phyloP scores from a whole-genome alignment of 2,797 vertebrate genomes.

The Acanthornis magna region DNA sequence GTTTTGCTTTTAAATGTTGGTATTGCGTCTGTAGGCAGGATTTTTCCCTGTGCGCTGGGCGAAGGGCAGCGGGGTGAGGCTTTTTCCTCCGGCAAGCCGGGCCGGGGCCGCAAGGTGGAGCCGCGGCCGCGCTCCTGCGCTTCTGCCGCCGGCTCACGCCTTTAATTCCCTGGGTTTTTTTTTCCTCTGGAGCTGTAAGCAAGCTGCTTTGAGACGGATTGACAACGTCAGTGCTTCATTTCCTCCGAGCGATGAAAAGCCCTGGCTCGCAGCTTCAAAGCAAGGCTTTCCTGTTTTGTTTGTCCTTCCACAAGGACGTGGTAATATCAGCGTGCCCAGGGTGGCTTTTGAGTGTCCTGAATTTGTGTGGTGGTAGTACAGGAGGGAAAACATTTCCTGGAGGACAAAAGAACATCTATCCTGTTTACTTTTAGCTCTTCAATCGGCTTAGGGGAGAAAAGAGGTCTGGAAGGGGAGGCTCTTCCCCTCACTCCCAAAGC shows the following conservation, averaged over 20 bases:
- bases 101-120: neutral
- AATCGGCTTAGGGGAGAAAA: neutral
- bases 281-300: neutral
- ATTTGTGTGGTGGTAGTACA: neutral
- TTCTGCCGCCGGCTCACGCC: neutral
- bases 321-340: no score
- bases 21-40: rapidly evolving
- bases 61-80: rapidly evolving
- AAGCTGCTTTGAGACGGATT: neutral
- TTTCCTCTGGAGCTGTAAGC: neutral
- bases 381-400: neutral
- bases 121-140: neutral
- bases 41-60: rapidly evolving
- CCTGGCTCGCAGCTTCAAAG: neutral
- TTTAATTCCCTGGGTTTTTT: rapidly evolving
- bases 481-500: rapidly evolving
- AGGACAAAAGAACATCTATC: neutral
- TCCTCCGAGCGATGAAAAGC: neutral
- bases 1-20: neutral
- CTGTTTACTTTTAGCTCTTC: neutral
- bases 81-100: rapidly evolving
- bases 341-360: neutral
- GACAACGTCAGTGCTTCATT: rapidly evolving
- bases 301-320: neutral
- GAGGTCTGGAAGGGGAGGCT: neutral